phyloP scores from a whole-genome alignment of 1,140 invertebrate species.

The Lordiphosa mommai region DNA sequence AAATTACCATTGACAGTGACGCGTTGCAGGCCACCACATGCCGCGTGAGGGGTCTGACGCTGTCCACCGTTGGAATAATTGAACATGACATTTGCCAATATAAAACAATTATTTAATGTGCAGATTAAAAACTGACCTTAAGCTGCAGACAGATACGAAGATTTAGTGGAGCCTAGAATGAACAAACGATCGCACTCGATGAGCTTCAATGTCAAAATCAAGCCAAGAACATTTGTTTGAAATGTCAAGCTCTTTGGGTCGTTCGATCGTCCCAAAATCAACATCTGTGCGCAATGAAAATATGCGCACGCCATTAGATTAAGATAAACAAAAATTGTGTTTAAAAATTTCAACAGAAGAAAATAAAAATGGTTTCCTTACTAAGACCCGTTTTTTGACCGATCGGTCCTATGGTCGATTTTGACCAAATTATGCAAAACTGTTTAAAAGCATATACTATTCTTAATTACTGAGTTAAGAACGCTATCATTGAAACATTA shows the following conservation, averaged over 20 bases:
- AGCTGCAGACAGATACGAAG: constrained; percentile 20
- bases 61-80: constrained; percentile 47
- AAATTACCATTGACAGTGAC: neutral
- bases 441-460: too few relatives aligned
- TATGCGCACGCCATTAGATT: neutral
- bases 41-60: neutral
- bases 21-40: neutral
- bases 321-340: neutral
- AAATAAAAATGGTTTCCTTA: too few relatives aligned
- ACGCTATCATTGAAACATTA: too few relatives aligned
- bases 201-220: constrained; percentile 61
- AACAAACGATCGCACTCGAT: constrained; percentile 25
- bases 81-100: constrained; percentile 74
- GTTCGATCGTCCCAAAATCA: constrained; percentile 12
- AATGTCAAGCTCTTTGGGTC: constrained; percentile 39
- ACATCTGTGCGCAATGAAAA: neutral
- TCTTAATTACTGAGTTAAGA: too few relatives aligned
- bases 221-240: constrained; percentile 39
- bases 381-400: too few relatives aligned
- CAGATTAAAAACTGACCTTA: constrained; percentile 48
- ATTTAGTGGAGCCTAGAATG: constrained; percentile 40
- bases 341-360: too few relatives aligned
- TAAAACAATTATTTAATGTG: constrained; percentile 67
- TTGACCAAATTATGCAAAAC: too few relatives aligned
- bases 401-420: too few relatives aligned